Evolutionary conservation across 2,113 vertebrate species (phyloP).

Genomic region (Nansenia antarctica): DNA sequence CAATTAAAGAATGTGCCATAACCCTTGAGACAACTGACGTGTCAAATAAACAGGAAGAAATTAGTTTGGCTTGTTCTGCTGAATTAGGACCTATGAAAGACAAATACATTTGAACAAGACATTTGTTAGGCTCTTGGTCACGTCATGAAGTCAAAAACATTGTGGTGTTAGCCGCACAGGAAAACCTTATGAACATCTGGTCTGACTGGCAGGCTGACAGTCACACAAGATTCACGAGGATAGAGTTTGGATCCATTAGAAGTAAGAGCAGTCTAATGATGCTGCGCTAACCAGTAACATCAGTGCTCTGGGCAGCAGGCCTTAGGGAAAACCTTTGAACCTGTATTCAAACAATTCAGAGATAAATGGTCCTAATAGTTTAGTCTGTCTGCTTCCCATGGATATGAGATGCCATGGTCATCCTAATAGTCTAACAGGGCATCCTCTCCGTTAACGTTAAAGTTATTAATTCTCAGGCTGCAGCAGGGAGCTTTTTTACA

Average conservation of each 20-base stretch:
- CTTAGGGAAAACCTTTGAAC: conserved; percentile 46
- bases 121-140: neutral
- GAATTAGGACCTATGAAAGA: neutral
- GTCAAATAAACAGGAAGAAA: neutral
- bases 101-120: neutral
- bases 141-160: neutral
- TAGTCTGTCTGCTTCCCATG: conserved; percentile 25
- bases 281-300: neutral
- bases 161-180: neutral
- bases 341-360: conserved; percentile 38
- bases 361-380: conserved; percentile 52
- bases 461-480: no score
- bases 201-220: neutral
- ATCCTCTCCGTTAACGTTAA: no score
- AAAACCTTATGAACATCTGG: neutral
- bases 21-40: neutral
- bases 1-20: neutral
- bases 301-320: neutral
- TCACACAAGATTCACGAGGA: neutral
- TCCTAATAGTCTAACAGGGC: no score
- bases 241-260: conserved; percentile 1
- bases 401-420: conserved; percentile 18
- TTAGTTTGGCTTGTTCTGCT: neutral
- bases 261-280: conserved; percentile 28
- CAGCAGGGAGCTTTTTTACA: no score